Conservation (phyloP, 2,888 invertebrate species). For the Lasioglossum malachurum region DNA sequence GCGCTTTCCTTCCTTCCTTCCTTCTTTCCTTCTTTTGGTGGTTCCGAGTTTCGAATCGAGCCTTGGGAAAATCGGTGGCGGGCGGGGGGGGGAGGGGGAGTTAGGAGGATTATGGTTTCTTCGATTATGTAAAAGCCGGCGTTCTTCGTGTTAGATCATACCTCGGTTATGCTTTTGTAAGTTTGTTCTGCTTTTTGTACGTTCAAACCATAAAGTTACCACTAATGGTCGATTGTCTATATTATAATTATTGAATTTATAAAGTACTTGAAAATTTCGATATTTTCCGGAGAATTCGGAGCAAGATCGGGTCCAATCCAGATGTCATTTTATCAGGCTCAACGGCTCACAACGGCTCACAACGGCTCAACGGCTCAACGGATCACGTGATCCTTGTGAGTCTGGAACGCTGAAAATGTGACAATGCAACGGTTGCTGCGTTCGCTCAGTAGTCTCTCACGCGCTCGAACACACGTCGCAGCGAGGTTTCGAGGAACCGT, state of each 20-base stretch:
- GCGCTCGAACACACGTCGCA: constrained; percentile 16
- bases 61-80: background rate
- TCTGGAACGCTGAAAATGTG: constrained; percentile 4
- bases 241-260: too few relatives aligned
- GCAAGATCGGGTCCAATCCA: background rate
- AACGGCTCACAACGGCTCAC: background rate
- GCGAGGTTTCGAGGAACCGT: constrained; percentile 66
- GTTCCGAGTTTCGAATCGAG: background rate
- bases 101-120: background rate
- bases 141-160: background rate
- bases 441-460: background rate
- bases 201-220: too few relatives aligned
- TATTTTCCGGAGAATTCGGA: background rate
- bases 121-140: background rate
- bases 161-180: background rate
- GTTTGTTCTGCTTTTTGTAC: too few relatives aligned
- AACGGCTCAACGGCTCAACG: background rate
- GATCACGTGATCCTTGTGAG: background rate
- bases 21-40: constrained; percentile 20
- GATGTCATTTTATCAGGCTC: background rate
- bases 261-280: background rate
- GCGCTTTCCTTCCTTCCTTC: background rate
- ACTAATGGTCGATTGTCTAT: background rate
- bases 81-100: too few relatives aligned
- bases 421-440: constrained; percentile 50